Percentiles rank a stretch among this genome's conserved stretches.
phyloP scores from a whole-genome alignment of 2,888 invertebrate genomes.

The Nineta flava region DNA sequence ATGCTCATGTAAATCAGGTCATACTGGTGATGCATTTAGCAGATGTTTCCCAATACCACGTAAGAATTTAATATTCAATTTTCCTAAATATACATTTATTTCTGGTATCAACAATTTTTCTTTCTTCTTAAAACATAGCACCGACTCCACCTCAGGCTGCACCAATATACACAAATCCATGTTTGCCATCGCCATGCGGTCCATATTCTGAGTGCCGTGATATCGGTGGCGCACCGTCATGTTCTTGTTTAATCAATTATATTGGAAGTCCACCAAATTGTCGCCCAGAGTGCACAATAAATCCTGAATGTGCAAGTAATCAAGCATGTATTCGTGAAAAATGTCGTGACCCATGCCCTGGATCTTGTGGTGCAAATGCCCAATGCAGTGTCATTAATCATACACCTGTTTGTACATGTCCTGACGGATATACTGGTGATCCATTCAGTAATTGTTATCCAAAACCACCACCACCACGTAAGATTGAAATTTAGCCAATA shows the following conservation, averaged over 20 bases:
- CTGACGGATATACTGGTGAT: constrained; percentile 57
- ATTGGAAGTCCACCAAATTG: constrained; percentile 54
- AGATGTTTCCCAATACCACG: constrained; percentile 34
- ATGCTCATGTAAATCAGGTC: constrained; percentile 51
- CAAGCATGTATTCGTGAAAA: constrained; percentile 60
- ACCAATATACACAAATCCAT: constrained; percentile 34
- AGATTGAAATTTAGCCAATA: constrained; percentile 7
- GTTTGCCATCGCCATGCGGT: constrained; percentile 59
- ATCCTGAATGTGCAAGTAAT: constrained; percentile 55
- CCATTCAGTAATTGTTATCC: constrained; percentile 51
- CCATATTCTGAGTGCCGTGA: constrained; percentile 51
- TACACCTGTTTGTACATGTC: constrained; percentile 59
- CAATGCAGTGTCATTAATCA: constrained; percentile 61
- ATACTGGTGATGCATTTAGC: constrained; percentile 57
- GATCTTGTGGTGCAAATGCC: constrained; percentile 57
- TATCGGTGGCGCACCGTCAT: constrained; percentile 40
- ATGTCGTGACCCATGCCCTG: constrained; percentile 62
- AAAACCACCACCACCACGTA: constrained; percentile 29
- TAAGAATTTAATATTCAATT: constrained; percentile 12
- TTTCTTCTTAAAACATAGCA: constrained; percentile 12
- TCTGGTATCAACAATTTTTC: not conserved
- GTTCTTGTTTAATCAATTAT: constrained; percentile 46
- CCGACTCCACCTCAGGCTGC: constrained; percentile 12
- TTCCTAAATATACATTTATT: not conserved
- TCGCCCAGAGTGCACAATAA: constrained; percentile 54